Evolutionary conservation across 2,888 invertebrate genomes (phyloP), one percentile per base, ranked within the genome.

Genomic region (Sisyra nigra): DNA sequence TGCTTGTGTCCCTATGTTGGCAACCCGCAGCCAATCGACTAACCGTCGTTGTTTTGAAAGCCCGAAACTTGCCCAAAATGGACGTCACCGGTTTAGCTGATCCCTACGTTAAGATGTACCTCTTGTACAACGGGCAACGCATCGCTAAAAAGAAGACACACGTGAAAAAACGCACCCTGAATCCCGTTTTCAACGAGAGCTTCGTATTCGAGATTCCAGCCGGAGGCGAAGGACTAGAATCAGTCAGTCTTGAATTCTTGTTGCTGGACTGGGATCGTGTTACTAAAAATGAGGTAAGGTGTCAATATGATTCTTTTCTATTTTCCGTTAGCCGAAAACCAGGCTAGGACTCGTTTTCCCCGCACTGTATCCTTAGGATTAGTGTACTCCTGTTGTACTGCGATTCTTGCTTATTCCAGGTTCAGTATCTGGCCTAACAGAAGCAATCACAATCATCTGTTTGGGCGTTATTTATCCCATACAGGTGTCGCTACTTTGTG

Each of bases 101-200:
- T 71, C 97, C 97, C 45, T 93, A 76, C 65, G 96, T 97, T 40
- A 98, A 98, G 66, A 89, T 98, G 65, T 97, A 97, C 65, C 72
- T 97, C 54, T 71, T 94, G 43, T 93, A 87, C 68, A 93, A 97
- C 66, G 89, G 91, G n/a, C 94, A 96, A 60, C 80, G 96, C 49
- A 88, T 97, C 55, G 91, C 93, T 40, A 98, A 97, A 72, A 96
- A 96, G 75, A 96, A 97, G 72, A 97, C 97, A 0, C 96, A 96
- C 62, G 94, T 97, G 40, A 96, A 96, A 74, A 97, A 94, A 64
- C 77, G 94, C 44, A 97, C 97, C 1, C 70, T 94, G 53, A 93
- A 92, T 68, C 98, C 97, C 1, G 94, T 98, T 44, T 98, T 94
- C 72, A 98, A 98, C 69, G 97, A 98, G 67, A 93, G 93, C 42